Conservation (phyloP, 2,888 invertebrate species). For the Epistrophella euchroma region DNA sequence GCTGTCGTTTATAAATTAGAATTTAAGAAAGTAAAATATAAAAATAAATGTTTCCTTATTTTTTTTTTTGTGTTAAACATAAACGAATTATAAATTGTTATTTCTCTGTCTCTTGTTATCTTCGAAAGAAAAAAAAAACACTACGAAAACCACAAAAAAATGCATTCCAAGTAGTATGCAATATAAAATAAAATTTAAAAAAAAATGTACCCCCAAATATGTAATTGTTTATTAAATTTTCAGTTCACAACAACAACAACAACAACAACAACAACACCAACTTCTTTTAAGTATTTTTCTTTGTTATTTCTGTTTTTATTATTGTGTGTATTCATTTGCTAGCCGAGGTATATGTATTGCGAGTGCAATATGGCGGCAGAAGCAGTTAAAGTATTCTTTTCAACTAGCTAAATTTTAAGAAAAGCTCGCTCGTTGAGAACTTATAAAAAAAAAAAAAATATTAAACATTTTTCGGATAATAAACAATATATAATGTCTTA, state of each 20-base stretch:
- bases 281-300: constrained; percentile 58
- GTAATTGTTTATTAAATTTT: constrained; percentile 64
- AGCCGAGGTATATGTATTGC: constrained; percentile 56
- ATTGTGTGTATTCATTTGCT: constrained; percentile 69
- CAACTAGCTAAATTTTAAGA: constrained; percentile 52
- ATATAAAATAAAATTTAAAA: constrained; percentile 46
- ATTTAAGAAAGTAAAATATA: constrained; percentile 57
- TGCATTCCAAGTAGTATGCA: constrained; percentile 73
- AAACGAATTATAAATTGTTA: constrained; percentile 60
- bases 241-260: constrained; percentile 45
- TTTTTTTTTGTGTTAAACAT: constrained; percentile 49
- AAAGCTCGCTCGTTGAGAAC: constrained; percentile 65
- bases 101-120: constrained; percentile 63
- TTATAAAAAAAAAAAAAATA: constrained; percentile 30
- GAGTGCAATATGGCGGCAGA: constrained; percentile 55
- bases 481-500: constrained; percentile 52
- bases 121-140: constrained; percentile 32
- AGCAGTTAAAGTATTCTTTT: constrained; percentile 71
- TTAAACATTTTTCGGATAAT: constrained; percentile 18
- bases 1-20: constrained; percentile 58
- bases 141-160: constrained; percentile 56
- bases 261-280: constrained; percentile 17
- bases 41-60: constrained; percentile 52
- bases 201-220: constrained; percentile 53
- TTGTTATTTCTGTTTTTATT: constrained; percentile 58